Evolutionary conservation across 2,888 invertebrate species (phyloP).

Genomic region (Cetonia aurata): DNA sequence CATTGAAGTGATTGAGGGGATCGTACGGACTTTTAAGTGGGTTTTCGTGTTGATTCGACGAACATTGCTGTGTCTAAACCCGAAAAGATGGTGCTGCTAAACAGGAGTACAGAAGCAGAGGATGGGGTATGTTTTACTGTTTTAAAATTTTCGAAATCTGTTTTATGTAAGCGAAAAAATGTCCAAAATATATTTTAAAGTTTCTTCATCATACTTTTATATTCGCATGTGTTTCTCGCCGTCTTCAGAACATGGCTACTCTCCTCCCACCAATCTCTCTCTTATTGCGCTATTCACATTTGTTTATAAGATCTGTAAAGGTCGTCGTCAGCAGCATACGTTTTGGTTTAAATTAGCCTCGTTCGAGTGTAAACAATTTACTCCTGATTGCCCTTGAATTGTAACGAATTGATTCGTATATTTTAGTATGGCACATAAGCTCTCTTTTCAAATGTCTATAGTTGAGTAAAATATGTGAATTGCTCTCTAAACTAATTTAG

Average conservation of each 20-base stretch:
- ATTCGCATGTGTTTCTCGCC: background rate
- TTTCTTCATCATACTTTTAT: background rate
- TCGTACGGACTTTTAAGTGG: conserved; percentile 2
- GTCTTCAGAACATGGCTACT: too few relatives aligned
- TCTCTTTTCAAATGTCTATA: too few relatives aligned
- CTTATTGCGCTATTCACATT: conserved; percentile 21
- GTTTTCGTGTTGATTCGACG: too few relatives aligned
- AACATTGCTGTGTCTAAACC: background rate
- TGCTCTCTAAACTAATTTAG: too few relatives aligned
- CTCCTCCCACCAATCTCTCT: conserved; percentile 12
- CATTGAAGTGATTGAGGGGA: background rate
- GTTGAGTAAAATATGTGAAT: too few relatives aligned
- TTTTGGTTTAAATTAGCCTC: too few relatives aligned
- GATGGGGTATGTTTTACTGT: conserved; percentile 59
- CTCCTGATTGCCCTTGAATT: too few relatives aligned
- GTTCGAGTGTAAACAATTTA: too few relatives aligned
- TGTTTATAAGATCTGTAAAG: conserved; percentile 15
- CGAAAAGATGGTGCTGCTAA: conserved; percentile 58
- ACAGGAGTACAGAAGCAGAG: conserved; percentile 57
- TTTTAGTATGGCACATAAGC: too few relatives aligned
- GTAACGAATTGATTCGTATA: too few relatives aligned
- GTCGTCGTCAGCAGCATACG: conserved; percentile 13
- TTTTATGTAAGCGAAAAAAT: too few relatives aligned
- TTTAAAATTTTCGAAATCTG: background rate
- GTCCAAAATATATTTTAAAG: background rate